phyloP scores from a whole-genome alignment of 1,140 invertebrate species.

The Drosophila sp. region DNA sequence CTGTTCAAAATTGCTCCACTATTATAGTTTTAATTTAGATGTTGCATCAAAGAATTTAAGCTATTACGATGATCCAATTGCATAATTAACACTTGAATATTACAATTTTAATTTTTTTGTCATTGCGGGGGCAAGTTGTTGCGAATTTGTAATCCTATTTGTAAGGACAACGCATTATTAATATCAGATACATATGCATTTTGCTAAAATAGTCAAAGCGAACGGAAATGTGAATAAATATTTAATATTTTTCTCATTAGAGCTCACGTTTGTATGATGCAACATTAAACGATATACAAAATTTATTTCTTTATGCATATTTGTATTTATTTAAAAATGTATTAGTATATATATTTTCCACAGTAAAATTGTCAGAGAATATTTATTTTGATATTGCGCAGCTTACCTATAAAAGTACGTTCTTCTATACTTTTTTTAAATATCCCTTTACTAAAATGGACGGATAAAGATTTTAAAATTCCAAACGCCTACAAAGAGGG shows the following conservation, averaged over 20 bases:
- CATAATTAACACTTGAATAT: constrained; percentile 47
- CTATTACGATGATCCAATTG: constrained; percentile 36
- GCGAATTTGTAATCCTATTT: constrained; percentile 75
- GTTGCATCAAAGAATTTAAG: constrained; percentile 28
- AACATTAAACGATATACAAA: too few species aligned
- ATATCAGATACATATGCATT: constrained; percentile 63
- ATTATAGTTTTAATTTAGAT: constrained; percentile 1
- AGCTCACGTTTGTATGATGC: too few species aligned
- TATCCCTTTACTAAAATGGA: too few species aligned
- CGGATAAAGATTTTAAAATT: too few species aligned
- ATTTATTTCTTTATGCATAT: too few species aligned
- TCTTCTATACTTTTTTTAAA: too few species aligned
- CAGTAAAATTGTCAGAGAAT: too few species aligned
- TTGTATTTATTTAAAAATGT: too few species aligned
- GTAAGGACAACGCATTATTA: constrained; percentile 60
- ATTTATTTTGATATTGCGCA: too few species aligned
- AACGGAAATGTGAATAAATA: constrained; percentile 75
- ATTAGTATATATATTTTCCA: too few species aligned
- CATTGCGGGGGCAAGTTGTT: constrained; percentile 3
- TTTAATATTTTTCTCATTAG: constrained; percentile 41
- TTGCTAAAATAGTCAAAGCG: constrained; percentile 61
- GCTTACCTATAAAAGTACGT: too few species aligned
- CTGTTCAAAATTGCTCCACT: not conserved
- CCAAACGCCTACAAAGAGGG: constrained; percentile 31
- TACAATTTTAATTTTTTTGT: constrained; percentile 26